Evolutionary conservation across 1,140 invertebrate genomes (phyloP), one percentile per base, ranked within the genome.

Genomic region (Lanistes nyassanus): DNA sequence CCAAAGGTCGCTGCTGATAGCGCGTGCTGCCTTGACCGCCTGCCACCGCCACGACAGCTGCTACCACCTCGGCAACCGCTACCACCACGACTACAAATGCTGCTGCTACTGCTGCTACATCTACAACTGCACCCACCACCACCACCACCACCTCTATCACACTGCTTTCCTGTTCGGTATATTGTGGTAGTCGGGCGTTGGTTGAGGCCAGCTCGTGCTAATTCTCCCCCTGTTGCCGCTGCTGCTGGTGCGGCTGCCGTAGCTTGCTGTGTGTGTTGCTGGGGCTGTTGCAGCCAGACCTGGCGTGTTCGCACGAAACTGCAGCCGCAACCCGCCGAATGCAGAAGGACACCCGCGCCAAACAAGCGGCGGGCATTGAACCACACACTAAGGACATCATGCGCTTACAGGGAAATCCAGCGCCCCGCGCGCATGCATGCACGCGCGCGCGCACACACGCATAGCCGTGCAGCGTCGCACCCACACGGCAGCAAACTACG

Each of bases 231-330:
- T n/a, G n/a, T n/a, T n/a, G n/a, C n/a, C 19, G 42, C 42, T 47
- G 23, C 29, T 60, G 56, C 56, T 69, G n/a, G 51, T 69, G 29
- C 26, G 51, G 51, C 53, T 69, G n/a, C 56, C 23, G 51, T 53
- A 53, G 51, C 23, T 23, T 60, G 56, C 23, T 26, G 29, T 6
- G 5, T 4, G 5, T 58, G 23, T 6, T 58, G 29, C 56, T 58
- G 56, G 4, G 5, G 23, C 56, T n/a, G 56, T 23, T 60, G 56
- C 56, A 60, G 23, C 7, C 29, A 31, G 23, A 60, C 9, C 56
- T 60, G 56, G 56, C 23, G n/a, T 60, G 29, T 60, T 60, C 56
- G 23, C 56, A 60, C 56, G n/a, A 11, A 60, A 60, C 29, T 11
- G n/a, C 29, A 9, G 29, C 29, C 11, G 23, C 29, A 7, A 60